A percentile compares a stretch with the other conserved stretches of the same genome.
Conservation (phyloP, 2,888 invertebrate genomes). For the Erebia aethiops region DNA sequence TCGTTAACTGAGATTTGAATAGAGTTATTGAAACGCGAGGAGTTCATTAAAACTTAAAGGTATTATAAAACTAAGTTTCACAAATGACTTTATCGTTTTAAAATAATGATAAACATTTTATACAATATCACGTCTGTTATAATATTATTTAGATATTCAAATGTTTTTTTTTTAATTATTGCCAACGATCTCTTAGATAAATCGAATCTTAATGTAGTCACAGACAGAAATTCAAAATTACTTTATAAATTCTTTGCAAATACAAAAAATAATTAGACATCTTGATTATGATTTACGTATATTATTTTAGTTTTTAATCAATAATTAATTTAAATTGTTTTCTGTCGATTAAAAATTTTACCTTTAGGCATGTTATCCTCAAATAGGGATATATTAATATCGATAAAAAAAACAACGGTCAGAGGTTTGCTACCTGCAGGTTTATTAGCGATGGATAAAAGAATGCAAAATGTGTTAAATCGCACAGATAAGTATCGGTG, state of each 20-base stretch:
- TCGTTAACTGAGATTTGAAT: slow-evolving; percentile 43
- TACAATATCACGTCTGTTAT: neutral
- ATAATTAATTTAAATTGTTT: neutral
- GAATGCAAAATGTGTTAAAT: slow-evolving; percentile 81
- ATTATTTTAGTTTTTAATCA: no score
- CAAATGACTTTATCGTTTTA: slow-evolving; percentile 13
- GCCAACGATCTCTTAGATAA: no score
- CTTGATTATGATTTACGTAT: no score
- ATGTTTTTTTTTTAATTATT: neutral
- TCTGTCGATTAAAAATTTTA: neutral
- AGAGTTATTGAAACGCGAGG: slow-evolving; percentile 47
- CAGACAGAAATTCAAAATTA: neutral
- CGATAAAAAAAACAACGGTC: slow-evolving; percentile 40
- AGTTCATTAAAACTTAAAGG: slow-evolving; percentile 75
- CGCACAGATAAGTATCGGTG: slow-evolving; percentile 74
- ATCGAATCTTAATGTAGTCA: no score
- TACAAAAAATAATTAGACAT: no score
- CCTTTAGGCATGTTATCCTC: neutral
- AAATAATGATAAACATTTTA: slow-evolving; percentile 6
- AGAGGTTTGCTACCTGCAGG: slow-evolving; percentile 72
- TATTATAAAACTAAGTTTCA: slow-evolving; percentile 56
- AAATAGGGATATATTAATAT: slow-evolving; percentile 7
- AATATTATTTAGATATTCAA: slow-evolving; percentile 7
- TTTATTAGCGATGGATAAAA: slow-evolving; percentile 76
- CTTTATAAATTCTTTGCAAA: neutral